Evolutionary conservation across 2,797 vertebrate species (phyloP), one percentile per base, ranked within the genome.

Genomic region (Lagodon rhomboides): DNA sequence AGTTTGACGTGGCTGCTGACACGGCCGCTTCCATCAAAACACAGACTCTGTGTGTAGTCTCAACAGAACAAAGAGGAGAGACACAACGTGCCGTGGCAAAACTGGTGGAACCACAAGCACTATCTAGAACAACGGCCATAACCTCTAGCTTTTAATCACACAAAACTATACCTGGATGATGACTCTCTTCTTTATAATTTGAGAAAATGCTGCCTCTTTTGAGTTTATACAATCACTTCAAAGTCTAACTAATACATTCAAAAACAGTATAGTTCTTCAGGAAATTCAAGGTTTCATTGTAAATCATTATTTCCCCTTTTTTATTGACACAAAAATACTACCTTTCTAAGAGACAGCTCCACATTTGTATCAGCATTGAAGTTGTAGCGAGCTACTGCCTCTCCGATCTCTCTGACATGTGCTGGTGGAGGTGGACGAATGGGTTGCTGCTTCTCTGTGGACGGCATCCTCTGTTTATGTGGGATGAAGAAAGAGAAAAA

Each of bases 311-410:
- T 12, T 43, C 3, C 22, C 15, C 68, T 30, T 34, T 56, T 43
- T 34, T 4, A 44, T 25, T 69, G 13, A 68, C 13, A 68, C 12
- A 54, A 20, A 62, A 41, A 66, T 9, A 4, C 3, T 95, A 97
- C 98, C 98, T 99, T 99, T 93, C 96, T 95, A 67, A 99, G 96
- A 0, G 98, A 99, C 34, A 99, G 93, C 92, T 99, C 98, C 92
- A 99, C 98, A 0, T 97, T 98, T 38, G 98, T 99, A 89, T 99
- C 98, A n/a, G 98, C 98, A 16, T 92, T 99, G 91, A 99, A 99
- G 90, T 97, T 99, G 13, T 98, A 99, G 90, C 98, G 98, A 81
- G 98, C 97, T 89, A 98, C 75, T 16, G 97, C 98, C 92, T 99
- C 97, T 83, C 98, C 98, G 18, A 99, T 98, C 84, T 99, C 98